A percentile compares a stretch with the other conserved stretches of the same genome.
Conservation (phyloP, 2,888 invertebrate genomes). For the Platycheirus rosarum region DNA sequence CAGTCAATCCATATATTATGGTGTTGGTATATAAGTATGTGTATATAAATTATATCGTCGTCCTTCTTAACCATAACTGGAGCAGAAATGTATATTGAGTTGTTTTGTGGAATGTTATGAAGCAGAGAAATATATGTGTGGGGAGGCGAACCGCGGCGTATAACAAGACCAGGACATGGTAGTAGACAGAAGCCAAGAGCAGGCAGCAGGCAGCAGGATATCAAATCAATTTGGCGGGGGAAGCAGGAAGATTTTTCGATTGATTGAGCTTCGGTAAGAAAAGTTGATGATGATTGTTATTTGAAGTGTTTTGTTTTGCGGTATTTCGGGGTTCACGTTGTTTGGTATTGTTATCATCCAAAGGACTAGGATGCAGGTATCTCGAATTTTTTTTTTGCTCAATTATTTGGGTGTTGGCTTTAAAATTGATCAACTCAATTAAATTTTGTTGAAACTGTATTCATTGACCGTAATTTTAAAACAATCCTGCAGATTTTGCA, state of each 20-base stretch:
- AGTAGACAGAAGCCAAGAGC: slow-evolving; percentile 42
- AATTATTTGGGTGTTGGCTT: not conserved
- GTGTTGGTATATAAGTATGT: not conserved
- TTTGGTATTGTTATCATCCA: not conserved
- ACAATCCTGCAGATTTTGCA: not conserved
- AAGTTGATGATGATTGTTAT: slow-evolving; percentile 69
- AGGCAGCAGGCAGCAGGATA: slow-evolving; percentile 27
- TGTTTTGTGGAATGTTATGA: slow-evolving; percentile 57
- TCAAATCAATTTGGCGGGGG: slow-evolving; percentile 68
- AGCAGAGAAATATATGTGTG: not conserved
- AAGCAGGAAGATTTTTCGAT: slow-evolving; percentile 53
- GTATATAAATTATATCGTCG: slow-evolving; percentile 31
- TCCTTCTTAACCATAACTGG: slow-evolving; percentile 60
- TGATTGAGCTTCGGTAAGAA: slow-evolving; percentile 59
- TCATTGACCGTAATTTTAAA: slow-evolving; percentile 17
- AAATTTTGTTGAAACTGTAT: slow-evolving; percentile 20
- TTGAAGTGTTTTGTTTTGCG: slow-evolving; percentile 66
- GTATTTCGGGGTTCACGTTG: slow-evolving; percentile 18
- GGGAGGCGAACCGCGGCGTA: not conserved
- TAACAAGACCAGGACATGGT: slow-evolving; percentile 17
- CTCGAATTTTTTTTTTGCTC: not conserved
- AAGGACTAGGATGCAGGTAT: slow-evolving; percentile 33
- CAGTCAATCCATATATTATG: not conserved
- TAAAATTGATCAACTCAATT: slow-evolving; percentile 49
- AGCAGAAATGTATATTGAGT: slow-evolving; percentile 67